Conservation (phyloP, 2,797 vertebrate genomes). For the Triplophysa bombifrons region DNA sequence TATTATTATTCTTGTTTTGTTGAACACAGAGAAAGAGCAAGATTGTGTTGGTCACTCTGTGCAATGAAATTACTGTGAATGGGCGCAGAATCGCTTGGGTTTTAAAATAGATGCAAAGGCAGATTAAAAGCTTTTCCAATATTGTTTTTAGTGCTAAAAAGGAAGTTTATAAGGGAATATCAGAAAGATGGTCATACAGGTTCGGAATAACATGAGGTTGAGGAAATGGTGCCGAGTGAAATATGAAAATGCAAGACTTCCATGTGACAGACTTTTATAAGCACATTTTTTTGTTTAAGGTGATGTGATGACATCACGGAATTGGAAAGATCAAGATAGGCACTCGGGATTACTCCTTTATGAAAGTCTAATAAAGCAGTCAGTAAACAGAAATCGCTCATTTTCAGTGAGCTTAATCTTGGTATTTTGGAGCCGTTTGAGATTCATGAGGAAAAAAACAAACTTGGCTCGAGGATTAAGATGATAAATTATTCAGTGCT, state of each 20-base stretch:
- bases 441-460: constrained; percentile 51
- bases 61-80: not conserved
- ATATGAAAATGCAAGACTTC: not conserved
- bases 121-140: not conserved
- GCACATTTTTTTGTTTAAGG: not conserved
- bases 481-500: constrained; percentile 77
- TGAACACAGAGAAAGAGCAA: not conserved
- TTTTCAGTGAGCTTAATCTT: constrained; percentile 33
- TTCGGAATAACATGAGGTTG: not conserved
- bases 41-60: not conserved
- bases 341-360: constrained; percentile 18
- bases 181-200: not conserved
- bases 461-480: constrained; percentile 63
- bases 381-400: constrained; percentile 31
- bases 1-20: not conserved
- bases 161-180: not conserved
- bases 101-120: not conserved
- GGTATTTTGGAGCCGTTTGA: constrained; percentile 39
- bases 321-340: constrained; percentile 33
- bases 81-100: not conserved
- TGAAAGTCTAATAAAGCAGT: constrained; percentile 43
- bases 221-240: not conserved
- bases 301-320: constrained; percentile 7
- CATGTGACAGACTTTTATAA: not conserved
- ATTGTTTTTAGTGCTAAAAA: too few species aligned